phyloP scores from a whole-genome alignment of 2,888 invertebrate species.

The Tetragnatha montana region DNA sequence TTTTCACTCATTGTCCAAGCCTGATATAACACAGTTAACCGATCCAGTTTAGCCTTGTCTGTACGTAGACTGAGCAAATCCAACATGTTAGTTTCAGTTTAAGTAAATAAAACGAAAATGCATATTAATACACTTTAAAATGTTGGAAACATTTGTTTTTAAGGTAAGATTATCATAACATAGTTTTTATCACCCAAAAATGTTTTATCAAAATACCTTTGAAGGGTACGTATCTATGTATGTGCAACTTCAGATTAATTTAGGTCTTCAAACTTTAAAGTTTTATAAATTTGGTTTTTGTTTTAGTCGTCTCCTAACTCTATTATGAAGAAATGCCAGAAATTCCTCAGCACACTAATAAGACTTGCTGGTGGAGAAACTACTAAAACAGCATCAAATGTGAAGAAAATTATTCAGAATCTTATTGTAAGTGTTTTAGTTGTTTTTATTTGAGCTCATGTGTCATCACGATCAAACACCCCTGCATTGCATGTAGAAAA shows the following conservation, averaged over 20 bases:
- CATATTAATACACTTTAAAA: too few relatives aligned
- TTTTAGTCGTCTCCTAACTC: slow-evolving; percentile 81
- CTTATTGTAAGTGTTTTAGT: slow-evolving; percentile 82
- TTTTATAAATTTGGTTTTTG: background rate
- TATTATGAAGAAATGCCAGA: slow-evolving; percentile 98
- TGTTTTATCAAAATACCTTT: background rate
- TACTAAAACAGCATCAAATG: slow-evolving; percentile 92
- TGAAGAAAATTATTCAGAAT: slow-evolving; percentile 94
- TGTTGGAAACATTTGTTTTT: too few relatives aligned
- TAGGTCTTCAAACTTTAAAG: background rate
- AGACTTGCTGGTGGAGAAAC: slow-evolving; percentile 96
- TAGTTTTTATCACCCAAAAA: too few relatives aligned
- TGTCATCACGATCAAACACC: too few relatives aligned
- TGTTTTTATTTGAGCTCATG: background rate
- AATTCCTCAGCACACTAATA: slow-evolving; percentile 95
- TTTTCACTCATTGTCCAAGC: too few relatives aligned
- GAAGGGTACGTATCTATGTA: background rate
- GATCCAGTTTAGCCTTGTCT: too few relatives aligned
- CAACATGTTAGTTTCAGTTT: too few relatives aligned
- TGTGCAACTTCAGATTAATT: background rate
- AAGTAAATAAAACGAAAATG: too few relatives aligned
- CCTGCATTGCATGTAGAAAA: too few relatives aligned
- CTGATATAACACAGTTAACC: too few relatives aligned
- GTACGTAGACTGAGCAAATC: too few relatives aligned
- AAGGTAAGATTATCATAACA: too few relatives aligned